Percentiles rank a stretch among this genome's conserved stretches.
Conservation (phyloP, 2,113 vertebrate species). For the Sialia sialis region DNA sequence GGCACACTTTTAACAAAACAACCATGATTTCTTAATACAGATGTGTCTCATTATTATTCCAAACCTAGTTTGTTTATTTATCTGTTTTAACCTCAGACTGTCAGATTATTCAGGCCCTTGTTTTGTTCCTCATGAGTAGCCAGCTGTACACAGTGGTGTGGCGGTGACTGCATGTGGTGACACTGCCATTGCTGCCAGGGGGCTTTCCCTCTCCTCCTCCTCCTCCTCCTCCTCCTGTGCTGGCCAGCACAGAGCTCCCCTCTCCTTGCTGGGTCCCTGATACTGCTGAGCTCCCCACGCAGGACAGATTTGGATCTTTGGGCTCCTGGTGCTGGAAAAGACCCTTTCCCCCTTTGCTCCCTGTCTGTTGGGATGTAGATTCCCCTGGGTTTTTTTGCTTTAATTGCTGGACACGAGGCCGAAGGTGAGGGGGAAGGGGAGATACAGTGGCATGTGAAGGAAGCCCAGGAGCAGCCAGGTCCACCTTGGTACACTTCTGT, state of each 20-base stretch:
- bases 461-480: neutral
- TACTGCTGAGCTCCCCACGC: neutral
- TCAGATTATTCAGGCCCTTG: neutral
- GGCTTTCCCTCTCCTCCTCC: neutral
- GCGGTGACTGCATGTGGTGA: neutral
- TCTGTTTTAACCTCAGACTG: neutral
- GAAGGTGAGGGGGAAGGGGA: neutral
- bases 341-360: neutral
- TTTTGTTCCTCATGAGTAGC: neutral
- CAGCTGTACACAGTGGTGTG: accelerated
- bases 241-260: neutral
- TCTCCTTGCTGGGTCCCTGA: neutral
- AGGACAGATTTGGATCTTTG: too few species aligned
- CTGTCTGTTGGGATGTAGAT: neutral
- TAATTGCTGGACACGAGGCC: neutral
- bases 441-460: neutral
- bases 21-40: neutral
- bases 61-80: neutral
- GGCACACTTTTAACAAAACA: neutral
- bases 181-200: neutral
- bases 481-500: neutral
- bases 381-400: neutral
- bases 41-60: neutral
- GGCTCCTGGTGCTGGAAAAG: neutral
- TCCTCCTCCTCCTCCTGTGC: neutral